phyloP scores from a whole-genome alignment of 2,797 vertebrate species.

The Macrochelys suwanniensis region DNA sequence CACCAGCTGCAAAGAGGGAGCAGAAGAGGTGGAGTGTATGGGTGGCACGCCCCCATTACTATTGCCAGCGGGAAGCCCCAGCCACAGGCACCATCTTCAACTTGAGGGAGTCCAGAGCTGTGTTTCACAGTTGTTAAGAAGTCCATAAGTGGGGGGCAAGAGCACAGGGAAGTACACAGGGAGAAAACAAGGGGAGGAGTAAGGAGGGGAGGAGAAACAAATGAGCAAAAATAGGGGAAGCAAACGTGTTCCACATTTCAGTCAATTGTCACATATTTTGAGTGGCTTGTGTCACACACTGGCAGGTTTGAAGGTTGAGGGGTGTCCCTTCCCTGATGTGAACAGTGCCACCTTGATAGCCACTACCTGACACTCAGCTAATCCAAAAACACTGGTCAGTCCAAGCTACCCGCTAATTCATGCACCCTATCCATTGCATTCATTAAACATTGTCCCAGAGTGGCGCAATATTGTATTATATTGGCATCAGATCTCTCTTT shows the following conservation, averaged over 20 bases:
- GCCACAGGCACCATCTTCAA: neutral
- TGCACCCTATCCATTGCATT: neutral
- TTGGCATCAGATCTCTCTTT: accelerated
- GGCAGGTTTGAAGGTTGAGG: neutral
- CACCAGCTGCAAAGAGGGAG: too few relatives aligned
- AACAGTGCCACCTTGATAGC: neutral
- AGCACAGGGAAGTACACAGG: neutral
- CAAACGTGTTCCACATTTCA: neutral
- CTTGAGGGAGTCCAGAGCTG: neutral
- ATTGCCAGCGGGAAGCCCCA: neutral
- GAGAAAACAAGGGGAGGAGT: too few relatives aligned
- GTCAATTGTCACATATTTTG: neutral
- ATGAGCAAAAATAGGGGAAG: neutral
- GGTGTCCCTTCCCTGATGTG: neutral
- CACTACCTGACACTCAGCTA: neutral
- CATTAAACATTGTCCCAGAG: neutral
- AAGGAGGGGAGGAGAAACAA: neutral
- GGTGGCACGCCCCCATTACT: too few relatives aligned
- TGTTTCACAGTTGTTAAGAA: neutral
- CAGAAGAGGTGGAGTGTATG: too few relatives aligned
- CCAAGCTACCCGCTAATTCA: neutral
- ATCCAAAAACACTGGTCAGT: neutral
- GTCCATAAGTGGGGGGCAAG: neutral
- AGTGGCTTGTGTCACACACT: neutral
- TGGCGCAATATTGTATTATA: neutral